Evolutionary conservation across 2,888 invertebrate genomes (phyloP).

Genomic region (Agonum fuliginosum): DNA sequence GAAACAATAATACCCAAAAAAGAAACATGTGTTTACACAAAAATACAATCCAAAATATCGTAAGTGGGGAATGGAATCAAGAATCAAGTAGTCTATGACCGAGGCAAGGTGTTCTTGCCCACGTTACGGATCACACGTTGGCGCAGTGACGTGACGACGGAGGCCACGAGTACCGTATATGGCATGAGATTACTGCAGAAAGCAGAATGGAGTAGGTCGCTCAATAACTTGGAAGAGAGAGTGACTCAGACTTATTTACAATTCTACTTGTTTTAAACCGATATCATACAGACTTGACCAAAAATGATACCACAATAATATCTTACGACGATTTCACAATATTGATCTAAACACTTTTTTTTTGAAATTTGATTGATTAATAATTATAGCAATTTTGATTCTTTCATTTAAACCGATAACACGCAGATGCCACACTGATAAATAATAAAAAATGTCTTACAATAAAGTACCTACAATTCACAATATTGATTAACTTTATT

Average conservation of each 20-base stretch:
- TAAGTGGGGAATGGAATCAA: conserved; percentile 27
- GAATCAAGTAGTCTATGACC: conserved; percentile 15
- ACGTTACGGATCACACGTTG: conserved; percentile 26
- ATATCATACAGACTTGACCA: not conserved
- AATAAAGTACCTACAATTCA: too few relatives aligned
- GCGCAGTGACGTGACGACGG: conserved; percentile 53
- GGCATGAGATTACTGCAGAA: conserved; percentile 66
- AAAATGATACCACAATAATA: conserved; percentile 7
- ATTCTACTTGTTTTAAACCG: conserved; percentile 20
- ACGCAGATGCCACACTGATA: not conserved
- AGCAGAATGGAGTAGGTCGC: conserved; percentile 60
- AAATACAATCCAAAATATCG: not conserved
- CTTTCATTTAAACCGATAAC: conserved; percentile 22
- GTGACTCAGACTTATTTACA: conserved; percentile 54
- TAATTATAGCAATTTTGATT: too few relatives aligned
- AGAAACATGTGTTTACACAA: not conserved
- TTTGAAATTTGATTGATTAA: too few relatives aligned
- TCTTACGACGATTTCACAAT: too few relatives aligned
- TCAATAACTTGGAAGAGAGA: conserved; percentile 61
- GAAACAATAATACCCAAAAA: not conserved
- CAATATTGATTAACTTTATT: too few relatives aligned
- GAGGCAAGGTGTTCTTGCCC: conserved; percentile 42
- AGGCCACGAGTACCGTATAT: conserved; percentile 65
- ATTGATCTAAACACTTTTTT: too few relatives aligned
- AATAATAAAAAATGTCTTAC: not conserved